These are phyloP conservation scores for Myocastor coypus DNA, from an alignment of 2,113 vertebrate genomes.

Conservation along the genomic window DNA sequence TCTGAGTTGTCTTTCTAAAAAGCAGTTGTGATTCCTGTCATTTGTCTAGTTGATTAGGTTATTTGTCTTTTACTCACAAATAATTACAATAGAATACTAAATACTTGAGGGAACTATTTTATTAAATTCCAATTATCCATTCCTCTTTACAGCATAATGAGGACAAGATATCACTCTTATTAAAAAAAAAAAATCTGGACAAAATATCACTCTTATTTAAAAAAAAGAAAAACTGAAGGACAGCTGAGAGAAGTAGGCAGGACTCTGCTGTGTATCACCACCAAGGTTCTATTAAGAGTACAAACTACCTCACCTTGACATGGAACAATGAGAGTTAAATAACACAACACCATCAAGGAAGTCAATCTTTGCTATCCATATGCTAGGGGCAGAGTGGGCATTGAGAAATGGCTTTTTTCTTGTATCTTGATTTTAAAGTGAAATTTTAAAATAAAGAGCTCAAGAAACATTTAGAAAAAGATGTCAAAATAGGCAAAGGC, in stretches of 20 bases:
- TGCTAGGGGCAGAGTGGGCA: not conserved
- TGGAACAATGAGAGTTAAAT: not conserved
- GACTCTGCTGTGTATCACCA: not conserved
- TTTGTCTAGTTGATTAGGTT: conserved; percentile 43
- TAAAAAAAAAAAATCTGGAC: not conserved
- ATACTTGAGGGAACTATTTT: not conserved
- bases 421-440: not conserved
- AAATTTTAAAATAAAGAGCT: conserved; percentile 23
- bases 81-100: conserved; percentile 55
- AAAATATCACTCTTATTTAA: no score
- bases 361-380: not conserved
- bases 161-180: not conserved
- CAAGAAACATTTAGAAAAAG: not conserved
- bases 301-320: not conserved
- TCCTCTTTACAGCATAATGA: not conserved
- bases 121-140: conserved; percentile 11
- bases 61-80: conserved; percentile 53
- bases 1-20: conserved; percentile 38
- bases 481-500: not conserved
- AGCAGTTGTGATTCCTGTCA: conserved; percentile 49
- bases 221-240: not conserved
- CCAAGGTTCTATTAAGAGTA: not conserved
- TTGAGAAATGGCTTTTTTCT: not conserved
- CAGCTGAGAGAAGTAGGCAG: not conserved
- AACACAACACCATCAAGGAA: not conserved